A percentile compares a stretch with the other conserved stretches of the same genome.
These are phyloP conservation scores for Chionis minor DNA, from an alignment of 2,113 vertebrate species.

Conservation along the genomic window DNA sequence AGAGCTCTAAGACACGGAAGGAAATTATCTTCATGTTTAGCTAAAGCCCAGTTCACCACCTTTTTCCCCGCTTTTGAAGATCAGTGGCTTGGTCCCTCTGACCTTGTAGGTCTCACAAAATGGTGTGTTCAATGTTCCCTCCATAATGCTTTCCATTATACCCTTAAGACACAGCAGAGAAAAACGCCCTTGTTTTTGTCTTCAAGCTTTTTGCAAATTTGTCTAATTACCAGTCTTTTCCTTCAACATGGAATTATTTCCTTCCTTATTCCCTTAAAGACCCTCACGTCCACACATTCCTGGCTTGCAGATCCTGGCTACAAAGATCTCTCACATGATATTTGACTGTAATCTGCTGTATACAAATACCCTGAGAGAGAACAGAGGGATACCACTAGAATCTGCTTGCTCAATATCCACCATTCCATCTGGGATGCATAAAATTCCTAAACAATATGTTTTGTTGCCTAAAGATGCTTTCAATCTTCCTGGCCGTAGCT, in stretches of 20 bases:
- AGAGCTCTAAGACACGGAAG: not conserved
- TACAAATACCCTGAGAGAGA: not conserved
- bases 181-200: not conserved
- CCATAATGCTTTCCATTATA: not conserved
- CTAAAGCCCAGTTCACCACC: not conserved
- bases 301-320: not conserved
- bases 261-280: conserved; percentile 1
- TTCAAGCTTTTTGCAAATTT: not conserved
- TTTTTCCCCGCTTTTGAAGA: not conserved
- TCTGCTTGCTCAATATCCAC: conserved; percentile 7
- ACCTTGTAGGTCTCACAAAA: not conserved
- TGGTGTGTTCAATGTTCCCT: not conserved
- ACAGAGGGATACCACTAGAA: not conserved
- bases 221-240: not conserved
- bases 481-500: not conserved
- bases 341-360: not conserved
- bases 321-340: not conserved
- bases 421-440: conserved; percentile 39
- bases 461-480: conserved; percentile 27
- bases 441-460: not conserved
- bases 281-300: not conserved
- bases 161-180: not conserved
- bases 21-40: not conserved
- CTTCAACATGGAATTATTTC: not conserved
- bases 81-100: not conserved